Evolutionary conservation across 2,888 invertebrate genomes (phyloP).

Genomic region (Ornithoptera alexandrae): DNA sequence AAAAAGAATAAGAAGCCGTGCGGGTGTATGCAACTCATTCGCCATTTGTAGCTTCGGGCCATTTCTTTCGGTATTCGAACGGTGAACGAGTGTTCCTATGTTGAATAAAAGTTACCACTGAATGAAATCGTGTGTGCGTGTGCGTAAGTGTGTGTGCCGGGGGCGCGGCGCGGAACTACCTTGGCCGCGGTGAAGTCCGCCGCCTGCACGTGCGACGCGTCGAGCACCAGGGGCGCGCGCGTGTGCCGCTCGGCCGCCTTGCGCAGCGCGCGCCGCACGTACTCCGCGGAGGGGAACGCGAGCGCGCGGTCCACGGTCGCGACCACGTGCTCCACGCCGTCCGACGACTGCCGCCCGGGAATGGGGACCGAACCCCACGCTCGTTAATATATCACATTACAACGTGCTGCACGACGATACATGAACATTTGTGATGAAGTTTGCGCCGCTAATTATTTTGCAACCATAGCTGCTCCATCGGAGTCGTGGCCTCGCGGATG

Average conservation of each 20-base stretch:
- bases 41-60: too few relatives aligned
- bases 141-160: too few relatives aligned
- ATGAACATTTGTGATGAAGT: background rate
- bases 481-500: too few relatives aligned
- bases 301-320: conserved; percentile 86
- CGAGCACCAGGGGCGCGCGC: conserved; percentile 85
- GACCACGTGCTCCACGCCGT: conserved; percentile 75
- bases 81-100: too few relatives aligned
- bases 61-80: too few relatives aligned
- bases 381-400: too few relatives aligned
- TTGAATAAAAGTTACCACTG: too few relatives aligned
- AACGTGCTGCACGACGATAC: background rate
- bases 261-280: conserved; percentile 84
- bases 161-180: conserved; percentile 56
- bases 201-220: conserved; percentile 89
- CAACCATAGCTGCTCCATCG: background rate
- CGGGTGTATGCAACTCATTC: too few relatives aligned
- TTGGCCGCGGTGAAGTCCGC: conserved; percentile 90
- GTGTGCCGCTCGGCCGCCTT: conserved; percentile 81
- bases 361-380: background rate
- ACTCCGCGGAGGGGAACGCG: conserved; percentile 90
- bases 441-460: background rate
- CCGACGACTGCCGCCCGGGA: conserved; percentile 49
- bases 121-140: too few relatives aligned
- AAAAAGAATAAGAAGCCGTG: too few relatives aligned